Conservation (phyloP, 2,888 invertebrate species). For the Choreutis nemorana region DNA sequence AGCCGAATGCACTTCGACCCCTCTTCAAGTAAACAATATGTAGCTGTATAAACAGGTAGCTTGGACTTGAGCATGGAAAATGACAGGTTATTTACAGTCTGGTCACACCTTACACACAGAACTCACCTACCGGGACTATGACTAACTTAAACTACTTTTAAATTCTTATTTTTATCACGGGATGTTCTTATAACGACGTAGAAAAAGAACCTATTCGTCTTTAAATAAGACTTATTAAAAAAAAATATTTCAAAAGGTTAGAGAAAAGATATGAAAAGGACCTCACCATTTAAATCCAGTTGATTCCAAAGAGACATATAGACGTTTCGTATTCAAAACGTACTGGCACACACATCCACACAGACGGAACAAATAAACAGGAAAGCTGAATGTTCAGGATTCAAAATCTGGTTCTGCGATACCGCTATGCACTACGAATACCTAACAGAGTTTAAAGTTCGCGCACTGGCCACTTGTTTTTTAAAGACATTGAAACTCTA, state of each 20-base stretch:
- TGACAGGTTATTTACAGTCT: no score
- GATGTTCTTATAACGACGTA: no score
- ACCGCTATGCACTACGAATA: constrained; percentile 37
- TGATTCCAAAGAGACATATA: constrained; percentile 17
- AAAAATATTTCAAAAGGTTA: not conserved
- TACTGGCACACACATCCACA: constrained; percentile 5
- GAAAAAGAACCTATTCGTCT: no score
- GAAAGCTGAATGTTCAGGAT: constrained; percentile 27
- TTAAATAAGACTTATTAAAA: not conserved
- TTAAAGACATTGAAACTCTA: not conserved
- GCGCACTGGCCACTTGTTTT: not conserved
- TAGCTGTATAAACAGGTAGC: no score
- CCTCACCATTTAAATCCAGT: constrained; percentile 20
- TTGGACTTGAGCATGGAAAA: no score
- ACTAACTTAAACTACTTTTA: no score
- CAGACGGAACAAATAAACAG: constrained; percentile 26
- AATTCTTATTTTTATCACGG: no score
- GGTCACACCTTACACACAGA: no score
- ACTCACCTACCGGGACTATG: no score
- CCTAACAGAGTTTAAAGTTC: not conserved
- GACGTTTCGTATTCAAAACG: constrained; percentile 7
- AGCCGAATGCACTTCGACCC: no score
- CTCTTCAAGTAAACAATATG: no score
- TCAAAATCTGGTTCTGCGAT: constrained; percentile 40
- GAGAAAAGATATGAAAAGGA: not conserved